Conservation (phyloP, 2,888 invertebrate species). For the Meteorus colon region DNA sequence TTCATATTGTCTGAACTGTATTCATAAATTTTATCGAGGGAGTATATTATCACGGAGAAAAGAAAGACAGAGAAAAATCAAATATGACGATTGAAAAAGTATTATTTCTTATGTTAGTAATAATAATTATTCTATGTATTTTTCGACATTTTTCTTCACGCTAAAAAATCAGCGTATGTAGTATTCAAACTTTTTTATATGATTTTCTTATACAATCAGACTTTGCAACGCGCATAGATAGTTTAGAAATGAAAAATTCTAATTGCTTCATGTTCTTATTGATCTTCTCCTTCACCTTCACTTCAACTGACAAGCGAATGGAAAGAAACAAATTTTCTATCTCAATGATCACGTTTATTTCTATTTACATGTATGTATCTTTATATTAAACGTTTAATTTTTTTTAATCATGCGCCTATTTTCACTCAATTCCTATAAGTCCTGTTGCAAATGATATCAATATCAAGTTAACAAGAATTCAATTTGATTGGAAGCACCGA, state of each 20-base stretch:
- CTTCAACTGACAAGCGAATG: neutral
- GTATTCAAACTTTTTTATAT: neutral
- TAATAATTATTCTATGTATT: neutral
- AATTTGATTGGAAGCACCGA: too few species aligned
- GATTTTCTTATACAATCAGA: neutral
- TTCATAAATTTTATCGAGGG: constrained; percentile 25
- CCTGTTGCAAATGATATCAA: neutral
- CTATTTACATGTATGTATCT: constrained; percentile 3
- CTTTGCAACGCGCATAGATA: neutral
- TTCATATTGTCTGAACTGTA: constrained; percentile 33
- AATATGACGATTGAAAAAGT: constrained; percentile 8
- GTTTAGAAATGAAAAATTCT: neutral
- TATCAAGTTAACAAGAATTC: too few species aligned
- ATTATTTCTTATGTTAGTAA: constrained; percentile 39
- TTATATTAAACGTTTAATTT: neutral
- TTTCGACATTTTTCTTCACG: neutral
- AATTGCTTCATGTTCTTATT: neutral
- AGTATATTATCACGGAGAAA: constrained; percentile 33
- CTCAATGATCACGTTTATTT: neutral
- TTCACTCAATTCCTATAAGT: neutral
- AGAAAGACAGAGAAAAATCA: neutral
- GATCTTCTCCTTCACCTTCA: neutral
- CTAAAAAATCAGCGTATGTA: neutral
- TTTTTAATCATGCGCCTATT: neutral
- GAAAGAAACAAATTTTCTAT: neutral